Evolutionary conservation across 2,888 invertebrate species (phyloP).

Genomic region (Lepidocyrtinus sp.): DNA sequence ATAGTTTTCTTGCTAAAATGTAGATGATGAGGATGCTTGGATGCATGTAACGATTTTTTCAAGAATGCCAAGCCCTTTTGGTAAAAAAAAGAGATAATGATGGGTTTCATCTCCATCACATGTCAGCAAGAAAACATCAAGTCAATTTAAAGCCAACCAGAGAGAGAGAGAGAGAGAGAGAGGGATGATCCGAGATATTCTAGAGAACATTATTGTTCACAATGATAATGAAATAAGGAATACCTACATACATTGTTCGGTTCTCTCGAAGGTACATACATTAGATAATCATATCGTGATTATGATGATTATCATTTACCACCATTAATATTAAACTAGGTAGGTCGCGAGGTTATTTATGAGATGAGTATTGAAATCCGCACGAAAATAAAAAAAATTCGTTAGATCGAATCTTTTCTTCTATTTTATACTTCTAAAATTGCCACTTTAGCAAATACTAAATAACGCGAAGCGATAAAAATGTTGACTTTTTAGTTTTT

Average conservation of each 20-base stretch:
- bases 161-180: neutral
- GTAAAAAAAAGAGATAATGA: slow-evolving; percentile 30
- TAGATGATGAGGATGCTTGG: neutral
- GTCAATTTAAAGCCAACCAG: neutral
- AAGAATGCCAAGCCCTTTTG: slow-evolving; percentile 19
- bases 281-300: neutral
- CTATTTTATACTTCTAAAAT: neutral
- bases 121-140: slow-evolving; percentile 19
- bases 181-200: too few relatives aligned
- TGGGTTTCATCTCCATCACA: slow-evolving; percentile 29
- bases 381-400: neutral
- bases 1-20: neutral
- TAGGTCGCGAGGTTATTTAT: neutral
- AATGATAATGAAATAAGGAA: neutral
- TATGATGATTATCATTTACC: neutral
- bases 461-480: neutral
- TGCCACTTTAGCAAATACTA: neutral
- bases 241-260: neutral
- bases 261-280: neutral
- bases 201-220: too few relatives aligned
- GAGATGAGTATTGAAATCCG: neutral
- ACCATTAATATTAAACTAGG: neutral
- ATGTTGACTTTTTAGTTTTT: neutral
- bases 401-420: neutral
- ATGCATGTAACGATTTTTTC: neutral